A percentile compares a stretch with the other conserved stretches of the same genome.
Evolutionary conservation across 2,888 invertebrate genomes (phyloP).

Genomic region (Digitonthophagus gazella): DNA sequence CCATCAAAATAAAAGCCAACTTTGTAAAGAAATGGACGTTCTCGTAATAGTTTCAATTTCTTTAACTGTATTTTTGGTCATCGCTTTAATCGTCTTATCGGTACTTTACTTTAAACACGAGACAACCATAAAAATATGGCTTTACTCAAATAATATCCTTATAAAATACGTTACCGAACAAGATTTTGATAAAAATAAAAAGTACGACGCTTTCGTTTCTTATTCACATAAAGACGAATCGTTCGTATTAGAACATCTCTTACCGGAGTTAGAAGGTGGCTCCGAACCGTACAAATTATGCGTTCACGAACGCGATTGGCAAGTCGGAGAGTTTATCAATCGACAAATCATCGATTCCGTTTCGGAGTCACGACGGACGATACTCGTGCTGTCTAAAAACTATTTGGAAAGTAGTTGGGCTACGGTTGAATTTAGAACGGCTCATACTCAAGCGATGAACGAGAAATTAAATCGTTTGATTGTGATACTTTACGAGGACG

Average conservation of each 20-base stretch:
- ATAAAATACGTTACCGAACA: slow-evolving; percentile 66
- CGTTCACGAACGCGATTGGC: slow-evolving; percentile 72
- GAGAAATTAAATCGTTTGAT: too few species aligned
- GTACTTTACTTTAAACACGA: slow-evolving; percentile 57
- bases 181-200: slow-evolving; percentile 69
- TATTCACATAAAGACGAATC: too few species aligned
- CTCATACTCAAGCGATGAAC: too few species aligned
- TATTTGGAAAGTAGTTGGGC: slow-evolving; percentile 77
- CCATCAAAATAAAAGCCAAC: too few species aligned
- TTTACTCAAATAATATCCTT: slow-evolving; percentile 61
- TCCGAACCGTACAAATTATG: slow-evolving; percentile 66
- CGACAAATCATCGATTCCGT: slow-evolving; percentile 71
- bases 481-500: too few species aligned
- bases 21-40: too few species aligned
- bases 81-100: neutral
- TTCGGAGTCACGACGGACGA: slow-evolving; percentile 66
- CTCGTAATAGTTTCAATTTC: too few species aligned
- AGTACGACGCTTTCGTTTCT: too few species aligned
- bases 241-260: too few species aligned
- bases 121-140: slow-evolving; percentile 66
- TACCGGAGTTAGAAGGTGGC: slow-evolving; percentile 63
- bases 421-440: too few species aligned
- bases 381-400: slow-evolving; percentile 68
- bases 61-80: slow-evolving; percentile 41
- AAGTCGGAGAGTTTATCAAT: slow-evolving; percentile 71